Base-by-base conservation (phyloP, 2,888 invertebrate species). In the Caenorhabditis afra region DNA sequence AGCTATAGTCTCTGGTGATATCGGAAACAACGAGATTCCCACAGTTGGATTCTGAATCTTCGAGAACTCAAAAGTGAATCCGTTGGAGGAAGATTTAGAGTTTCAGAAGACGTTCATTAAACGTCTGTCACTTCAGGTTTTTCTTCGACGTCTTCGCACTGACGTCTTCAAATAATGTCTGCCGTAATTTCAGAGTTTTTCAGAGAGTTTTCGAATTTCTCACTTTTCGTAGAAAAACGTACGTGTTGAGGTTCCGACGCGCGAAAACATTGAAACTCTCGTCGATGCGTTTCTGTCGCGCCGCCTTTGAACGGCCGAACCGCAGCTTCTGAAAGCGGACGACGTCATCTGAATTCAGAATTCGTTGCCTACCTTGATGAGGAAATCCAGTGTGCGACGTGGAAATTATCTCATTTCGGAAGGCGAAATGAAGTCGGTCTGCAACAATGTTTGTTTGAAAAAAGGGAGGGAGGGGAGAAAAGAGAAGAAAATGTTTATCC, bases 241-340 rank as follows among this genome's bases (percentile, higher is more conserved):
- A 79, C 74, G 73, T 73, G 44, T 76, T 73, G 59, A 81, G 68
- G 39, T 82, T 82, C 29, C 81, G 53, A 14, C 74, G 29, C 4
- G 84, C 84, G 53, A 80, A 78, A 7, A 84, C 73, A 47, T 79
- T 82, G 74, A 84, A 84, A 16, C 79, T 79, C 55, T 84, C 84
- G 52, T 84, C 84, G 70, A 84, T 84, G 44, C 79, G 77, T 65
- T 77, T 79, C 73, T 84, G 84, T 39, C 84, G 84, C 47, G 84
- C 81, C 65, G 79, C 78, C 71, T 78, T 83, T 18, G 81, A 81
- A 64, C 83, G 83, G 66, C 81, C 79, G 45, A 81, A 81, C 57
- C 83, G 83, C 67, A 83, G 71, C 73, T 76, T 83, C 83, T 83
- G 68, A 47, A 81, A 57, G 29, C 10, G 22, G 29, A 8, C 35